Evolutionary conservation across 1,140 invertebrate genomes (phyloP), one percentile per base, ranked within the genome.

Genomic region (Drosophila novamexicana): DNA sequence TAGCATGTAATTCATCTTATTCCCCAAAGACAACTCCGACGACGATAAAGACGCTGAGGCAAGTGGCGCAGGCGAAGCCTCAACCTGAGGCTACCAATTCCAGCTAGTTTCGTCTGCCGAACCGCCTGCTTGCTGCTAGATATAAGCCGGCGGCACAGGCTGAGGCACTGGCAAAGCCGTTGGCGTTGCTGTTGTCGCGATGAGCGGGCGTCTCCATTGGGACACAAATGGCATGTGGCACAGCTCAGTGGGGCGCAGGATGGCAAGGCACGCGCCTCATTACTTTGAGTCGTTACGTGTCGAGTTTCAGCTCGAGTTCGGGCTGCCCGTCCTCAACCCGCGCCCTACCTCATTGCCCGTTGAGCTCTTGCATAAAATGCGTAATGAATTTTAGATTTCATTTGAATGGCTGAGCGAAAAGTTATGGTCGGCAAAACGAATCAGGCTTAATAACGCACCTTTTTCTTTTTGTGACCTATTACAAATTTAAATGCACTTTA

Each of bases 1-100:
- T 68, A 81, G 84, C 80, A 89, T 89, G 84, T 89, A 89, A 89
- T 89, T 89, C 84, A 89, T 89, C 84, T 89, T 89, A 89, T 89
- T 89, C 85, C 84, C 84, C 70, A 84, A 75, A 79, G 83, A 88
- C 66, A 84, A 89, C 66, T 64, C 18, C 49, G 54, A 14, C 57
- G 54, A 59, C 64, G 66, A 62, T 47, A 54, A 77, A 72, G 69
- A 53, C 22, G 39, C 9, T 10, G 29, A 44, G 7, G 37, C 36
- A 7, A 7, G 9, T 6, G 40, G 29, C 50, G 22, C 29, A 10
- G 47, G 29, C 50, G 32, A 14, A 10, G 56, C 8, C 47, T 29
- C 18, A 49, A 29, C 18, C 47, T 29, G 22, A 49, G 47, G 10
- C 47, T 14, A n/a, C 7, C 45, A 40, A 40, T 40, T 40, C 39